phyloP scores from a whole-genome alignment of 92 coral and sea anemone species.

The Epizoanthus illoricatus region DNA sequence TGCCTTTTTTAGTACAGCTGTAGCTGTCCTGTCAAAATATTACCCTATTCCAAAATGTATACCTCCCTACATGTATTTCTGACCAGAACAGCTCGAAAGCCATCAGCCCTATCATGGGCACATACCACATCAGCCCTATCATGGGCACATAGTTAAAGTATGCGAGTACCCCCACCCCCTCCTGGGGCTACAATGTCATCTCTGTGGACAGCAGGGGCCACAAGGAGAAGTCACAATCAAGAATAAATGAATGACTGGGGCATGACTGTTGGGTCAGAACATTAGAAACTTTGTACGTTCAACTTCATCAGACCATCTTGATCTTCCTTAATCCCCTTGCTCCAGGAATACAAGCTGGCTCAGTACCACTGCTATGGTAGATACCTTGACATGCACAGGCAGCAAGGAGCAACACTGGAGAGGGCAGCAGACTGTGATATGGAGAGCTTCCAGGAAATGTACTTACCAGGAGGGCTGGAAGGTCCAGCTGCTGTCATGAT shows the following conservation, averaged over 20 bases:
- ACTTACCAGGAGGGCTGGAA: slow-evolving; percentile 68
- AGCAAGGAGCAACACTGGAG: slow-evolving; percentile 53
- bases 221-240: neutral
- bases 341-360: slow-evolving; percentile 86
- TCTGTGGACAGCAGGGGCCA: too few species aligned
- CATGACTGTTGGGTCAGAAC: too few species aligned
- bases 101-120: too few species aligned
- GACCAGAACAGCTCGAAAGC: too few species aligned
- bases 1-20: too few species aligned
- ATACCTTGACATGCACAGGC: slow-evolving; percentile 61
- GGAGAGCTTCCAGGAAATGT: slow-evolving; percentile 56
- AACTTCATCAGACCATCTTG: neutral
- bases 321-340: neutral
- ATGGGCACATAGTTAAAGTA: too few species aligned
- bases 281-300: slow-evolving; percentile 1
- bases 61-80: too few species aligned
- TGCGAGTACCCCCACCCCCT: too few species aligned
- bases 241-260: neutral
- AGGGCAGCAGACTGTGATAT: slow-evolving; percentile 57
- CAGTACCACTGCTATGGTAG: slow-evolving; percentile 92
- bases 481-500: slow-evolving; percentile 56
- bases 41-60: too few species aligned
- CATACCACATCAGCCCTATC: too few species aligned
- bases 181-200: too few species aligned
- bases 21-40: too few species aligned